Evolutionary conservation across 2,797 vertebrate genomes (phyloP).

Genomic region (Oceanodroma leucorhoa): DNA sequence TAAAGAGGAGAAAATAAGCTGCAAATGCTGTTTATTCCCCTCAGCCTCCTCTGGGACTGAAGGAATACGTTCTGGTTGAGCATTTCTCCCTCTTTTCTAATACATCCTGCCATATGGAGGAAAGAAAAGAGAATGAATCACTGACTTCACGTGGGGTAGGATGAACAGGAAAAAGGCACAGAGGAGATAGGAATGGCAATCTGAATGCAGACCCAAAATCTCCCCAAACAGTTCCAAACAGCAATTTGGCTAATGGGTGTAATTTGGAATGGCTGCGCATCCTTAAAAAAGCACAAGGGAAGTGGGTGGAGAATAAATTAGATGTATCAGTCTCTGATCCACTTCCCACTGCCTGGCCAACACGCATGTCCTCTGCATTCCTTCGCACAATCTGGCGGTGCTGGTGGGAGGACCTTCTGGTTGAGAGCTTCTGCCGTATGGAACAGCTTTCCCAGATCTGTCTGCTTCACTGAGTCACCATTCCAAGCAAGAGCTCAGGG

Average conservation of each 20-base stretch:
- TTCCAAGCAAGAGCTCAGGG: not conserved
- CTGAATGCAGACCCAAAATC: not conserved
- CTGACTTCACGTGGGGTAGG: not conserved
- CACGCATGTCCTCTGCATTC: not conserved
- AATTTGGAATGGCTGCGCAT: not conserved
- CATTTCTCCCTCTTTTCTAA: not conserved
- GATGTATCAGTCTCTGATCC: not conserved
- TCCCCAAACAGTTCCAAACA: not conserved
- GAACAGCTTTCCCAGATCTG: not conserved
- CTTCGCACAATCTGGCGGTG: not conserved
- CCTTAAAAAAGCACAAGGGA: not conserved
- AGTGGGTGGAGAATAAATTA: not conserved
- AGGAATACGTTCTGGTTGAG: not conserved
- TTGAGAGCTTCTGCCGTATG: not conserved
- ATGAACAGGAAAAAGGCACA: not conserved
- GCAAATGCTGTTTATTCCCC: not conserved
- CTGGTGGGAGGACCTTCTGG: conserved; percentile 25
- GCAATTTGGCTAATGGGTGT: not conserved
- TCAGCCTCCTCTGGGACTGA: not conserved
- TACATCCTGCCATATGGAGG: not conserved
- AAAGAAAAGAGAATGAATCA: not conserved
- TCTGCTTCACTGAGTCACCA: not conserved
- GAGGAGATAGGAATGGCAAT: not conserved
- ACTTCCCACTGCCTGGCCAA: not conserved
- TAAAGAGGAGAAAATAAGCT: not conserved